phyloP scores from a whole-genome alignment of 2,888 invertebrate genomes.

The Chrysina gloriosa region DNA sequence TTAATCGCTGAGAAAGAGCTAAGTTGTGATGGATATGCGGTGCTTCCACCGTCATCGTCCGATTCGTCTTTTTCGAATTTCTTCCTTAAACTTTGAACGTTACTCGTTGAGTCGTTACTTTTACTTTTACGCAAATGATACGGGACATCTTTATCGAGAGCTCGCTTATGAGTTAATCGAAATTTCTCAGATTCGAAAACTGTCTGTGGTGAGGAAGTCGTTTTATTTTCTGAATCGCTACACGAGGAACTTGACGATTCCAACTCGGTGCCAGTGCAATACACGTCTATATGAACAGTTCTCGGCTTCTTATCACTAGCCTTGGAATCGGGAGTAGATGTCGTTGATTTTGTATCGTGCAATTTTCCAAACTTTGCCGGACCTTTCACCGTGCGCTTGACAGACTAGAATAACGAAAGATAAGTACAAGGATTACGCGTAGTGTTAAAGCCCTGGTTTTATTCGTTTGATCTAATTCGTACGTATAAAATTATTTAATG shows the following conservation, averaged over 20 bases:
- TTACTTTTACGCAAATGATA: slow-evolving; percentile 51
- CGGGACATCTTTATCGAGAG: slow-evolving; percentile 65
- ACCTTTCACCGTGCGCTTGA: slow-evolving; percentile 53
- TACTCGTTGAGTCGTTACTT: slow-evolving; percentile 44
- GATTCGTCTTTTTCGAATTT: slow-evolving; percentile 48
- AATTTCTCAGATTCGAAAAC: slow-evolving; percentile 74
- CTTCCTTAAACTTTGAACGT: slow-evolving; percentile 43
- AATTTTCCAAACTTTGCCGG: slow-evolving; percentile 49
- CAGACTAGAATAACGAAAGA: slow-evolving; percentile 41
- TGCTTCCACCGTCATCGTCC: slow-evolving; percentile 67
- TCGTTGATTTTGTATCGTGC: slow-evolving; percentile 31
- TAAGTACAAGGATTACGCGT: slow-evolving; percentile 13
- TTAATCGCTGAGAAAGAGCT: slow-evolving; percentile 70
- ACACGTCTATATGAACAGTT: slow-evolving; percentile 81
- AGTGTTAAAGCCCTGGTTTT: slow-evolving; percentile 34
- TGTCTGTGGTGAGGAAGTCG: slow-evolving; percentile 72
- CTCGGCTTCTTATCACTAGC: slow-evolving; percentile 67
- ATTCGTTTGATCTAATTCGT: not conserved
- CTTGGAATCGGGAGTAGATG: slow-evolving; percentile 51
- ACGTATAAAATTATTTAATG: slow-evolving; percentile 23
- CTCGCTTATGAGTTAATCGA: slow-evolving; percentile 70
- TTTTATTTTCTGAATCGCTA: slow-evolving; percentile 61
- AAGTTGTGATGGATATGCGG: slow-evolving; percentile 72
- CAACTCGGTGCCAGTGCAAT: slow-evolving; percentile 75
- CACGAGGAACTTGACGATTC: slow-evolving; percentile 58